A percentile compares a stretch with the other conserved stretches of the same genome.
These are phyloP conservation scores for Neogale vison DNA, from an alignment of 2,113 vertebrate species.

Conservation along the genomic window DNA sequence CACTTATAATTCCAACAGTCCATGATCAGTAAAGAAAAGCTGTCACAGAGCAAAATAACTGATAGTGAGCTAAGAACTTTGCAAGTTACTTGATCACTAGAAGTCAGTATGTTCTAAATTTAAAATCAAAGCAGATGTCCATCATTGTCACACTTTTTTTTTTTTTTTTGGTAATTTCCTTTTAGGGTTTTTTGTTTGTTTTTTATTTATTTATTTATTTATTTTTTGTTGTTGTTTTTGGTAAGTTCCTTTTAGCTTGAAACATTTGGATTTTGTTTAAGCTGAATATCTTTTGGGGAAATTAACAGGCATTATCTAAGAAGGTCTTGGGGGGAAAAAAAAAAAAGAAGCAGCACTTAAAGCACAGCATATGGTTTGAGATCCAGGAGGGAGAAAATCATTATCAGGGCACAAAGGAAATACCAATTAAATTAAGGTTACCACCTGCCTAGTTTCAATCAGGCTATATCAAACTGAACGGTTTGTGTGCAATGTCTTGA, in stretches of 20 bases:
- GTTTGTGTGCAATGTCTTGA: background rate
- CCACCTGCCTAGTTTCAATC: background rate
- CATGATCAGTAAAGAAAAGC: background rate
- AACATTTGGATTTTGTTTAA: background rate
- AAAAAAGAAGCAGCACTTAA: background rate
- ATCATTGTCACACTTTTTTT: background rate
- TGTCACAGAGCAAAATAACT: background rate
- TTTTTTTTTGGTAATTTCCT: no score
- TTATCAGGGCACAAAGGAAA: background rate
- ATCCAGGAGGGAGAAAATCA: slow-evolving; percentile 26
- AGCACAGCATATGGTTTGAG: slow-evolving; percentile 19
- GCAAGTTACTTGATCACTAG: background rate
- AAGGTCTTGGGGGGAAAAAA: background rate
- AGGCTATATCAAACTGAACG: background rate
- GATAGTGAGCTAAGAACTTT: background rate
- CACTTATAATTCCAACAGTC: background rate
- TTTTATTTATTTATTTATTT: background rate
- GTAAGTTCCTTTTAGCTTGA: background rate
- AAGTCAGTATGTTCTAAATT: background rate
- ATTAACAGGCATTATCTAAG: background rate
- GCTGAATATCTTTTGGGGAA: background rate
- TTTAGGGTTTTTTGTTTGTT: no score
- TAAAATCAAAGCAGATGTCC: background rate
- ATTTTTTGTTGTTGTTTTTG: background rate
- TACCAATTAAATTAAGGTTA: slow-evolving; percentile 38